Evolutionary conservation across 1,140 invertebrate species (phyloP).

Genomic region (Trissolcus basalis): DNA sequence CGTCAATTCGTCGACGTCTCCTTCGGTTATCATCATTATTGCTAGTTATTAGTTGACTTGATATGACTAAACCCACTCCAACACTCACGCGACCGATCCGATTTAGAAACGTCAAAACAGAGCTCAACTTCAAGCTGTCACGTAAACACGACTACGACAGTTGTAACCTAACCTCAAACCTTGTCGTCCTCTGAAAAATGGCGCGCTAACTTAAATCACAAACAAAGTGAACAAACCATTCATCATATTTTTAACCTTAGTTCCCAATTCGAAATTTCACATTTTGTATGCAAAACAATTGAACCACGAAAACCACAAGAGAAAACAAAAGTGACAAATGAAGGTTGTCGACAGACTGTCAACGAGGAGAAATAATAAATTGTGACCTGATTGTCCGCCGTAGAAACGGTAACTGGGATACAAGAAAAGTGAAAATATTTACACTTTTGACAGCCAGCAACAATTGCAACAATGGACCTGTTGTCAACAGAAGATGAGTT

Average conservation of each 20-base stretch:
- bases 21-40: constrained; percentile 70
- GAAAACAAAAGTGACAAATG: constrained; percentile 6
- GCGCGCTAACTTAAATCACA: too few species aligned
- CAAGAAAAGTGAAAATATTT: constrained; percentile 3
- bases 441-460: background rate
- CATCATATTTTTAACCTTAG: too few species aligned
- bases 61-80: background rate
- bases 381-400: background rate
- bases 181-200: too few species aligned
- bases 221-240: too few species aligned
- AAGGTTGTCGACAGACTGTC: background rate
- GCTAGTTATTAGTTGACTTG: constrained; percentile 2
- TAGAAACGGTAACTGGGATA: constrained; percentile 14
- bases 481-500: constrained; percentile 10
- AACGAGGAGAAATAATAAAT: background rate
- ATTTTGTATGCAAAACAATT: too few species aligned
- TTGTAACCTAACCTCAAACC: too few species aligned
- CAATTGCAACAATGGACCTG: constrained; percentile 2
- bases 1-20: constrained; percentile 61
- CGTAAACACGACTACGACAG: too few species aligned
- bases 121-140: too few species aligned
- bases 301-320: too few species aligned
- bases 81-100: background rate
- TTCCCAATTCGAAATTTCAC: too few species aligned
- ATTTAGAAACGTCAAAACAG: background rate